Percentiles rank a stretch among this genome's conserved stretches.
phyloP scores from a whole-genome alignment of 2,888 invertebrate species.

The Scelioninae gen. 1 region DNA sequence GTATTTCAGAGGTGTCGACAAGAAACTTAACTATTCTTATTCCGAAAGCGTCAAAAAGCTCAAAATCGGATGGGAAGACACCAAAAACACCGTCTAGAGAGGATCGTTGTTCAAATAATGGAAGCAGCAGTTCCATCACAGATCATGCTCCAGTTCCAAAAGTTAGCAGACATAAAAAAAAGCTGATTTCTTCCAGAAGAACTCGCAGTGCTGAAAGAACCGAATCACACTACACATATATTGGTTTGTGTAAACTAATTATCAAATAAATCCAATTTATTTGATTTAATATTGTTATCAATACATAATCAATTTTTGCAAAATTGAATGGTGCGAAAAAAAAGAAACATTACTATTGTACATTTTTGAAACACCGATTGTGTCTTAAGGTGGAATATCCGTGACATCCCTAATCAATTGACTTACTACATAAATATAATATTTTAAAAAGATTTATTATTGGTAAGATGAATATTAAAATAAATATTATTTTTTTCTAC shows the following conservation, averaged over 20 bases:
- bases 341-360: too few relatives aligned
- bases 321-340: too few relatives aligned
- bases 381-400: too few relatives aligned
- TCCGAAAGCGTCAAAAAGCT: conserved; percentile 75
- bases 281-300: too few relatives aligned
- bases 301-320: too few relatives aligned
- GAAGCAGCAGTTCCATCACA: conserved; percentile 77
- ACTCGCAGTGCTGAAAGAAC: conserved; percentile 82
- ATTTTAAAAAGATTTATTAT: too few relatives aligned
- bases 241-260: conserved; percentile 74
- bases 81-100: conserved; percentile 75
- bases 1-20: conserved; percentile 73
- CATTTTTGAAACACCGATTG: too few relatives aligned
- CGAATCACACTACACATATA: conserved; percentile 82
- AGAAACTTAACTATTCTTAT: conserved; percentile 76
- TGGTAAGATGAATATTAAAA: too few relatives aligned
- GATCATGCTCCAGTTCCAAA: conserved; percentile 74
- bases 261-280: too few relatives aligned
- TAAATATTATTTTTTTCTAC: too few relatives aligned
- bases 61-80: conserved; percentile 74
- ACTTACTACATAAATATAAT: too few relatives aligned
- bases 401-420: too few relatives aligned
- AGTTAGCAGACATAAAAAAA: conserved; percentile 77
- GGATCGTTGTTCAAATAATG: conserved; percentile 74
- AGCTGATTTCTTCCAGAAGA: conserved; percentile 79